Percentiles rank a stretch among this genome's conserved stretches.
Conservation (phyloP, 2,888 invertebrate genomes). For the Ochlodes sylvanus region DNA sequence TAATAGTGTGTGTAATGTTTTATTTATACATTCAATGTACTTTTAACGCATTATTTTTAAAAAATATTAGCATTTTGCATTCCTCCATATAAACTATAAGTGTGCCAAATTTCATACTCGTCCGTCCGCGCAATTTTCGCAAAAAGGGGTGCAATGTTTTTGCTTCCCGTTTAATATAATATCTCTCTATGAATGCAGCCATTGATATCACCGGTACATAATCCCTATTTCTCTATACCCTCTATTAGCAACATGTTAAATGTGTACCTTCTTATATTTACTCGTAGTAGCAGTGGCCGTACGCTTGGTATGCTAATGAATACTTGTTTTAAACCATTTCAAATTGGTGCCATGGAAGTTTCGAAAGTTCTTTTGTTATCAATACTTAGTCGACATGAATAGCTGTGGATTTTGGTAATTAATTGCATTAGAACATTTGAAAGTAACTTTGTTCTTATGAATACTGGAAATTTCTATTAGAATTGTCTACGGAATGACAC, state of each 20-base stretch:
- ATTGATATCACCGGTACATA: neutral
- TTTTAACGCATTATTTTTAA: no score
- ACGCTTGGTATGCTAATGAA: constrained; percentile 70
- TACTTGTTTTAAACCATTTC: constrained; percentile 53
- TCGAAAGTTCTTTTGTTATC: constrained; percentile 54
- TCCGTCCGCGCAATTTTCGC: no score
- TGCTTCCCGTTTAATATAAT: no score
- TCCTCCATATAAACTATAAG: no score
- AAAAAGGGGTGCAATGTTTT: no score
- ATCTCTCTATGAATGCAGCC: neutral
- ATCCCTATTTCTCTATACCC: no score
- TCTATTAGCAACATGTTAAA: no score
- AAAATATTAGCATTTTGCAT: no score
- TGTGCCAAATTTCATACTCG: no score
- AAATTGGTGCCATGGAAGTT: constrained; percentile 49
- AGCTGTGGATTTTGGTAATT: constrained; percentile 31
- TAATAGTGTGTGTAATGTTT: no score
- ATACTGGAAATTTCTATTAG: constrained; percentile 11
- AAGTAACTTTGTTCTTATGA: constrained; percentile 41
- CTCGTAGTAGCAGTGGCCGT: constrained; percentile 60
- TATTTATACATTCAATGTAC: no score
- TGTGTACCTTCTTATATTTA: constrained; percentile 42
- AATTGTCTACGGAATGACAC: no score
- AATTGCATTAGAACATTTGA: constrained; percentile 45
- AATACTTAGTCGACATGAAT: constrained; percentile 46